Percentiles rank a stretch among this genome's conserved stretches.
Evolutionary conservation across 2,113 vertebrate species (phyloP).

Genomic region (Sterrhoptilus dennistouni): DNA sequence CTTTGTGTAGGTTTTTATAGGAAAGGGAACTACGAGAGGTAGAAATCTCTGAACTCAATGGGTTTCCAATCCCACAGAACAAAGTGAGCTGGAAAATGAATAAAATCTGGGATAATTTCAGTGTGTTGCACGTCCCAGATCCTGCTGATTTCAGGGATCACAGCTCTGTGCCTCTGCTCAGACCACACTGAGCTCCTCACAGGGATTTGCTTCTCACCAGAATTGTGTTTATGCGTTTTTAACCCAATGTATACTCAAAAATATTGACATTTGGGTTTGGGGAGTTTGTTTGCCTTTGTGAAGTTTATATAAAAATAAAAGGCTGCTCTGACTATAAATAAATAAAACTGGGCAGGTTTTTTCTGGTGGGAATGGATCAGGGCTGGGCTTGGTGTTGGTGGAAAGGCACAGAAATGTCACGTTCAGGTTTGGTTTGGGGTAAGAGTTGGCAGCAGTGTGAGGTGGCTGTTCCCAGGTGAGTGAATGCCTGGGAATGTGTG

Average conservation of each 20-base stretch:
- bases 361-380: background rate
- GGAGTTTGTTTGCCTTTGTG: background rate
- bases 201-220: background rate
- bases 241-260: background rate
- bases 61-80: background rate
- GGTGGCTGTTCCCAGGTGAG: background rate
- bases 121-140: rapidly evolving
- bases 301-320: background rate
- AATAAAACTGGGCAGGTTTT: background rate
- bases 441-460: rapidly evolving
- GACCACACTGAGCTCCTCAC: rapidly evolving
- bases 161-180: background rate
- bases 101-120: background rate
- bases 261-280: background rate
- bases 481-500: rapidly evolving
- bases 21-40: background rate
- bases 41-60: background rate
- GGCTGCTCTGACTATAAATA: background rate
- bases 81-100: background rate
- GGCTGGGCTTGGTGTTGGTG: background rate
- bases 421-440: rapidly evolving
- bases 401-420: background rate
- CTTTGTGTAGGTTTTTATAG: background rate
- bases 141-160: background rate
- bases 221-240: background rate